Percentiles rank a stretch among this genome's conserved stretches.
These are phyloP conservation scores for Eumeta japonica DNA, from an alignment of 1,140 invertebrate genomes.

Conservation along the genomic window DNA sequence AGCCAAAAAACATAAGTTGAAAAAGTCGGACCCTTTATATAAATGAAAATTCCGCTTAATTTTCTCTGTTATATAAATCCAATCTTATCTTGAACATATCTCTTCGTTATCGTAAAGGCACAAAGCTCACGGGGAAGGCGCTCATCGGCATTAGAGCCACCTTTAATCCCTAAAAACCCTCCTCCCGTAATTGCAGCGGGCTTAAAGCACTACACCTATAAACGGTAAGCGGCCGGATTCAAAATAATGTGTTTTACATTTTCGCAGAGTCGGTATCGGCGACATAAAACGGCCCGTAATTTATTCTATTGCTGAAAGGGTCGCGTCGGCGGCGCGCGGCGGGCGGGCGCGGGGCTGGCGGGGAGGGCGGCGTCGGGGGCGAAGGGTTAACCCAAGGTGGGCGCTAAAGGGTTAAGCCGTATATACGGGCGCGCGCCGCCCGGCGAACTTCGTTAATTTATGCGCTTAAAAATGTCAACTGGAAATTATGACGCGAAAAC, in stretches of 20 bases:
- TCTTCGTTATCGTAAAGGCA: too few species aligned
- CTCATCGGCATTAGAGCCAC: slow-evolving; percentile 23
- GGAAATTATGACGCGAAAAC: slow-evolving; percentile 55
- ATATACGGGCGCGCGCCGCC: slow-evolving; percentile 45
- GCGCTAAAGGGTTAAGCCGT: slow-evolving; percentile 57
- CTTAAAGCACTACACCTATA: slow-evolving; percentile 48
- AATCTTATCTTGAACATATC: too few species aligned
- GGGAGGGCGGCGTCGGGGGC: too few species aligned
- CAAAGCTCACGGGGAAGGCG: too few species aligned
- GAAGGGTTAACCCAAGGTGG: slow-evolving; percentile 57
- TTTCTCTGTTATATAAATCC: too few species aligned
- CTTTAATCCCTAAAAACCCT: slow-evolving; percentile 47
- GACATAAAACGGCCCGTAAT: slow-evolving; percentile 56
- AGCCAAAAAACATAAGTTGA: too few species aligned
- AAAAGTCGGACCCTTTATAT: too few species aligned
- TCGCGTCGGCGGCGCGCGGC: slow-evolving; percentile 49
- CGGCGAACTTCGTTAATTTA: slow-evolving; percentile 56
- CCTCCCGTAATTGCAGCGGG: slow-evolving; percentile 46
- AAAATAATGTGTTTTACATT: slow-evolving; percentile 57
- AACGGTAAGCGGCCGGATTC: slow-evolving; percentile 53
- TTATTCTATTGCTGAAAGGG: slow-evolving; percentile 58
- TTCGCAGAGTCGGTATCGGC: slow-evolving; percentile 51
- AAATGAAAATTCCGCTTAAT: too few species aligned
- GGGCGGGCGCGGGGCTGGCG: too few species aligned
- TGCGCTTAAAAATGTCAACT: slow-evolving; percentile 57